Base-by-base conservation (phyloP, 2,888 invertebrate species). In the Eupithecia inturbata region DNA sequence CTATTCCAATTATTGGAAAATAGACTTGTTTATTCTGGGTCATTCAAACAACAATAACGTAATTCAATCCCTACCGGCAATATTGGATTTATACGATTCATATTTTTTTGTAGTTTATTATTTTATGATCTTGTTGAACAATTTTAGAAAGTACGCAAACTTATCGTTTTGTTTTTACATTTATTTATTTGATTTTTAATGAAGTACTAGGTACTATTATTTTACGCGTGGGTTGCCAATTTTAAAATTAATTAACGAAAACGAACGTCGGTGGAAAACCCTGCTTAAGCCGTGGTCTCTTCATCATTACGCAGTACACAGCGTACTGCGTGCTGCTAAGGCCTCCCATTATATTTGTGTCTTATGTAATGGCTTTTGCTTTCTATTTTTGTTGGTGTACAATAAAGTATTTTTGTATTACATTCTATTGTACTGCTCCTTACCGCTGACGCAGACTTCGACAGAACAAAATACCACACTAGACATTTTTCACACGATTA, bases 81-180 rank as follows among this genome's bases (percentile, higher is more conserved):
- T 53, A 49, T 68, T 57, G 49, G n/a, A 68, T 53, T 68, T 69
- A 39, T 41, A 62, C 36, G 22, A 66, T 70, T 57, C 14, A 36
- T 57, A 57, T 41, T 66, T 64, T 62, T 60, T 28, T 16, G 6
- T 31, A 7, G 33, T 64, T 64, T 64, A 36, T 33, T 33, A 33
- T 62, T 60, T 64, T n/a, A 22, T n/a, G 22, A 6, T 39, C 3
- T 22, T 39, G 12, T 36, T 39, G 9, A 63, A 12, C 22, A 22
- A 1, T 7, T 36, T 36, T 64, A 10, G 31, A 1, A 36, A 36
- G 3, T 9, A 7, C 36, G 64, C 36, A 64, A 10, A 36, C 10
- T 19, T 9, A 62, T 1, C 28, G 28, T 22, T 53, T 10, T 22
- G 22, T 53, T 53, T 53, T 53, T 22, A 49, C 7, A 49, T 22